phyloP scores from a whole-genome alignment of 53 echinoderm and acorn worm species.

The Glandiceps talaboti region DNA sequence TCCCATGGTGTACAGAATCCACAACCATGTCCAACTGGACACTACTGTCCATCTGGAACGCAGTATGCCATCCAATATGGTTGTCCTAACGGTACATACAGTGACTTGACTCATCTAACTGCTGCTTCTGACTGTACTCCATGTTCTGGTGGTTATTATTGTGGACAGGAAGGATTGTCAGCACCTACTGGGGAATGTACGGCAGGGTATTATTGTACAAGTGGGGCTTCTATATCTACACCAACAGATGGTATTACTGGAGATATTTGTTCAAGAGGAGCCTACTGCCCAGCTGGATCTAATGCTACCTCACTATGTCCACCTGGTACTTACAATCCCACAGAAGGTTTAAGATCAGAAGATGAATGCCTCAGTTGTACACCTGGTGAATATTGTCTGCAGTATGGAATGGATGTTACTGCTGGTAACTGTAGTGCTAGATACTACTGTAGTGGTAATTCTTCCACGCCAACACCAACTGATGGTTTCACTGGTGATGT shows the following conservation, averaged over 20 bases:
- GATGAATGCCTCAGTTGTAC: constrained; percentile 71
- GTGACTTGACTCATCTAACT: constrained; percentile 32
- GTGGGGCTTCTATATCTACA: constrained; percentile 44
- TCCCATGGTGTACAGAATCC: constrained; percentile 91
- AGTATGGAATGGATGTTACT: constrained; percentile 82
- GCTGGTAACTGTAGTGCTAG: constrained; percentile 66
- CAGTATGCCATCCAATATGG: constrained; percentile 50
- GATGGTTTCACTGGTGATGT: constrained; percentile 86
- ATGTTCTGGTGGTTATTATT: constrained; percentile 85
- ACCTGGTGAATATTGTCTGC: constrained; percentile 83
- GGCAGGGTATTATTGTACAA: constrained; percentile 78
- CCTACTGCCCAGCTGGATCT: constrained; percentile 75
- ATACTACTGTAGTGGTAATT: constrained; percentile 78
- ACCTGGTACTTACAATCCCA: constrained; percentile 92
- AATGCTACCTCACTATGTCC: constrained; percentile 85
- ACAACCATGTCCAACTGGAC: constrained; percentile 69
- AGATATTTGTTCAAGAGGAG: constrained; percentile 73
- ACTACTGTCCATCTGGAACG: constrained; percentile 82
- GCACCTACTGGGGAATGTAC: constrained; percentile 40
- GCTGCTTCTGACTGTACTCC: constrained; percentile 47
- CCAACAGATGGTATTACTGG: constrained; percentile 78
- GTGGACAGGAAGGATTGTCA: constrained; percentile 54
- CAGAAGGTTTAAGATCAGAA: constrained; percentile 72
- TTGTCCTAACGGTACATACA: constrained; percentile 85
- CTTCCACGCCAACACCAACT: constrained; percentile 53